Evolutionary conservation across 2,888 invertebrate genomes (phyloP), one percentile per base, ranked within the genome.

Genomic region (Lamellibrachia satsuma): DNA sequence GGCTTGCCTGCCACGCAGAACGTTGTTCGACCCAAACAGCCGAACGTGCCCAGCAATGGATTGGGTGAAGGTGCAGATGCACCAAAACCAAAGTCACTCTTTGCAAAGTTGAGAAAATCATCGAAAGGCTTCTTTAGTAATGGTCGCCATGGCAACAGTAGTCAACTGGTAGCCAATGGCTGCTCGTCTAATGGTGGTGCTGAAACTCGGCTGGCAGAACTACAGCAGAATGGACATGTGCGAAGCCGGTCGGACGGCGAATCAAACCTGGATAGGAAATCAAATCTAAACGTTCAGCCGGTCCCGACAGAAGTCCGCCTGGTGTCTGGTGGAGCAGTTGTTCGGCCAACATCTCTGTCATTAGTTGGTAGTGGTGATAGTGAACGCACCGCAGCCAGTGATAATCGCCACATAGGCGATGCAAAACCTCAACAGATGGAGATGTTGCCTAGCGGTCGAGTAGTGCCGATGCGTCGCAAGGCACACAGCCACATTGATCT

Each of bases 41-140:
- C 96, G n/a, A 97, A 96, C 93, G 95, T 96, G 90, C 95, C 95
- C 22, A 95, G 95, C 2, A 96, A 96, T 92, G 95, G 95, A 52
- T 57, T 4, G 3, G 91, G 60, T 22, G 92, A 39, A 27, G 22
- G 4, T 91, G 57, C n/a, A 92, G 52, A 60, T 91, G 27, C 39
- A 9, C 55, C 52, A 8, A 90, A 52, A 3, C 91, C 55, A 22
- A 92, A 92, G 57, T 93, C 93, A 15, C 57, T 52, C 91, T 94
- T 92, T 92, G 94, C 93, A 93, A 95, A 93, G 91, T 92, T 95
- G 7, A 95, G 95, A 52, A 95, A 95, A 75, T 75, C 75, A 75
- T 75, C 75, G 22, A 75, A 75, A 75, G 75, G 75, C 52, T 52
- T 91, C 57, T 93, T 93, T 90, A 92, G 93, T 39, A 90, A 90